Percentiles rank a stretch among this genome's conserved stretches.
These are phyloP conservation scores for Ostrea denselamellosa DNA, from an alignment of 1,140 invertebrate genomes.

Conservation along the genomic window DNA sequence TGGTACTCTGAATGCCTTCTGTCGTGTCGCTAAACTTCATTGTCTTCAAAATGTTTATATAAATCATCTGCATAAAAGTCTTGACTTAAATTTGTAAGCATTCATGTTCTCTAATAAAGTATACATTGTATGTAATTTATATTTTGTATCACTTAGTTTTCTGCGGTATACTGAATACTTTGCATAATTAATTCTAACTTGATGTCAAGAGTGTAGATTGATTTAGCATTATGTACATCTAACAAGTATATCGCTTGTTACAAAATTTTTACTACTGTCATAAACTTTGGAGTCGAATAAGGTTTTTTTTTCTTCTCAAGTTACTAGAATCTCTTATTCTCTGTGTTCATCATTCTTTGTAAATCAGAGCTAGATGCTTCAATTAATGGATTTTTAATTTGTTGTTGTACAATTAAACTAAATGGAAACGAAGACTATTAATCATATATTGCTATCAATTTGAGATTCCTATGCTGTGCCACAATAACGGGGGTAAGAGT, in stretches of 20 bases:
- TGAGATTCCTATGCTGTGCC: too few species aligned
- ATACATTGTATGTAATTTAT: not conserved
- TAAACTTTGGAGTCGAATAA: not conserved
- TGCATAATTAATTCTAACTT: not conserved
- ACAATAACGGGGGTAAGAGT: too few species aligned
- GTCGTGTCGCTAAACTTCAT: not conserved
- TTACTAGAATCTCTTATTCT: too few species aligned
- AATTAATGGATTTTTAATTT: too few species aligned
- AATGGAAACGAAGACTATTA: too few species aligned
- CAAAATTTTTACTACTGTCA: not conserved
- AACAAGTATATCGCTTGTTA: not conserved
- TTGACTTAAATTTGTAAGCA: not conserved
- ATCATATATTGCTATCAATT: too few species aligned
- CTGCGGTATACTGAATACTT: not conserved
- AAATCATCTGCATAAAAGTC: not conserved
- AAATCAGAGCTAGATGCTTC: too few species aligned
- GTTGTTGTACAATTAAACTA: too few species aligned
- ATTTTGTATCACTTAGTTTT: not conserved
- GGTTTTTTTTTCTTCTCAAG: too few species aligned
- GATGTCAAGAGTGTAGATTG: not conserved
- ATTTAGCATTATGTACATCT: not conserved
- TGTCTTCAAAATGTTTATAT: not conserved
- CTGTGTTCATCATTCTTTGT: too few species aligned
- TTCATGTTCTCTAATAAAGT: not conserved
- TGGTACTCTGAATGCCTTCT: too few species aligned